Evolutionary conservation across 2,113 vertebrate genomes (phyloP).

Genomic region (Bubo scandiacus): DNA sequence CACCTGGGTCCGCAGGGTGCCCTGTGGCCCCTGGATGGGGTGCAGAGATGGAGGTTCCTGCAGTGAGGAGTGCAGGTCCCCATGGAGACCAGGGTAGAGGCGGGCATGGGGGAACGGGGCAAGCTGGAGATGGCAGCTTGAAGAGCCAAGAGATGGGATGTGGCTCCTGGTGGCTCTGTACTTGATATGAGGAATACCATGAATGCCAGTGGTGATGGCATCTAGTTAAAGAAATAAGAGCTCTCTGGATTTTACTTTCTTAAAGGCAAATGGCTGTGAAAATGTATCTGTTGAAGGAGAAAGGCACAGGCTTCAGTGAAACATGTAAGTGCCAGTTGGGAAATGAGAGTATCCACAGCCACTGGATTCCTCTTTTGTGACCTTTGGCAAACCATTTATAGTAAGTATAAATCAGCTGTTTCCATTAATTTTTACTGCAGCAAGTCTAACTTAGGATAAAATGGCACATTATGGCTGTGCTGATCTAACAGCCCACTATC

Average conservation of each 20-base stretch:
- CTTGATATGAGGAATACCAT: background rate
- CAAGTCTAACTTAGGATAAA: background rate
- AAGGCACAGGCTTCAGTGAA: background rate
- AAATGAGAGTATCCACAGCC: background rate
- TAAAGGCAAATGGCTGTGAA: background rate
- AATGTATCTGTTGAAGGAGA: background rate
- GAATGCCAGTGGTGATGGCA: background rate
- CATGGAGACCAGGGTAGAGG: background rate
- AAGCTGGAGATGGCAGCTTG: background rate
- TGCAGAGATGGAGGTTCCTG: background rate
- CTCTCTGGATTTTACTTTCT: background rate
- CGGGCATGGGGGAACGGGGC: too few relatives aligned
- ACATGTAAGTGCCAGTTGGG: background rate
- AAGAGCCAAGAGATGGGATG: background rate
- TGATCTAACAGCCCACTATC: background rate
- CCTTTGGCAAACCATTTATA: background rate
- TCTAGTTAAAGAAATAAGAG: background rate
- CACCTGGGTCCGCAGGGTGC: fast-evolving
- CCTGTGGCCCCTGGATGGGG: background rate
- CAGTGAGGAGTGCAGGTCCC: fast-evolving
- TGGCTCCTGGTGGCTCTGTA: background rate
- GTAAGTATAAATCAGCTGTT: background rate
- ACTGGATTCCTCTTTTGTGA: background rate
- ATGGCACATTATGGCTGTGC: background rate
- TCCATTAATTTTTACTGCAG: background rate